A percentile compares a stretch with the other conserved stretches of the same genome.
Conservation (phyloP, 2,113 vertebrate species). For the Malurus alboscapulatus region DNA sequence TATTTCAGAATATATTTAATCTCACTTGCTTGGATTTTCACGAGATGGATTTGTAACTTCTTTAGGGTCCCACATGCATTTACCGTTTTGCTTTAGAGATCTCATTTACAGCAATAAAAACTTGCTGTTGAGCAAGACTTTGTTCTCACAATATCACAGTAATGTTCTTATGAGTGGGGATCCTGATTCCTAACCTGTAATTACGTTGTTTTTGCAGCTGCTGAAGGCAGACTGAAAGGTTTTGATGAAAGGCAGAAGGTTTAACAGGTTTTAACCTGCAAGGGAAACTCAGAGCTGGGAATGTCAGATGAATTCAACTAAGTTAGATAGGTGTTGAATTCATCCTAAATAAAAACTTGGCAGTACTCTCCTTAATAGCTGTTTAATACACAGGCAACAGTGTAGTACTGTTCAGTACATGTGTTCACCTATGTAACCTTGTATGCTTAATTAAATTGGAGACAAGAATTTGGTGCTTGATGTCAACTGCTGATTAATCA, state of each 20-base stretch:
- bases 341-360: constrained; percentile 7
- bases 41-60: not conserved
- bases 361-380: not conserved
- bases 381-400: not conserved
- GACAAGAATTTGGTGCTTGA: not conserved
- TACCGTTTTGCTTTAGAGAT: not conserved
- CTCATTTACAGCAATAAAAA: not conserved
- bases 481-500: not conserved
- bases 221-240: not conserved
- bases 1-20: not conserved
- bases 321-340: not conserved
- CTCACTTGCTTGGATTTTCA: not conserved
- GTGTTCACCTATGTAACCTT: not conserved
- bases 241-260: not conserved
- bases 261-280: constrained; percentile 33
- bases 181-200: constrained; percentile 7
- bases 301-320: not conserved
- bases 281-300: not conserved
- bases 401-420: not conserved
- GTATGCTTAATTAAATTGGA: not conserved
- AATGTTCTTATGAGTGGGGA: not conserved
- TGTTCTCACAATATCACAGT: not conserved
- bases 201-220: constrained; percentile 21
- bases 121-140: not conserved
- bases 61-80: not conserved